Evolutionary conservation across 2,888 invertebrate species (phyloP).

Genomic region (Torymus aiolomorphi): DNA sequence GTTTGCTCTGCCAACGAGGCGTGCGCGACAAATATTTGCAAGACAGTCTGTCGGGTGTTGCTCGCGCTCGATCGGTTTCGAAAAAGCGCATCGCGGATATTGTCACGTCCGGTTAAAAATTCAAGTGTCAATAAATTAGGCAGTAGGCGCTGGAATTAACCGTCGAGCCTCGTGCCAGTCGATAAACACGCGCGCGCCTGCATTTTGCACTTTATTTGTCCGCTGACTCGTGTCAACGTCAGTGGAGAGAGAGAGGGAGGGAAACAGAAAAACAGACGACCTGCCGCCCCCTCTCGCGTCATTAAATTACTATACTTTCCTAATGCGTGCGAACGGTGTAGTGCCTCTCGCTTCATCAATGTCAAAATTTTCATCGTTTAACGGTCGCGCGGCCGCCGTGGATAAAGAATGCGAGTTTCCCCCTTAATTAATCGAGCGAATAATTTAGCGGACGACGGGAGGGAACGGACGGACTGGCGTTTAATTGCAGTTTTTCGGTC

Average conservation of each 20-base stretch:
- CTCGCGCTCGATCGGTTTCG: no score
- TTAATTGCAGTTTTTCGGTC: background rate
- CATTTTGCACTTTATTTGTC: conserved; percentile 30
- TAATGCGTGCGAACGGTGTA: background rate
- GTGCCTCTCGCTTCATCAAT: background rate
- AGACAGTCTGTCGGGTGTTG: background rate
- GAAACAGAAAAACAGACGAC: background rate
- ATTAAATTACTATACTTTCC: conserved; percentile 16
- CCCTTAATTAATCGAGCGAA: no score
- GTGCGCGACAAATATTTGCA: conserved; percentile 33
- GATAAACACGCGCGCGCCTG: conserved; percentile 4
- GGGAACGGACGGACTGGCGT: background rate
- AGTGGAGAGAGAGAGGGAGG: no score
- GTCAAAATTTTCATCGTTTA: background rate
- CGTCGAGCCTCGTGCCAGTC: conserved; percentile 22
- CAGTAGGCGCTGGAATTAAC: conserved; percentile 39
- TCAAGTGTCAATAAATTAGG: conserved; percentile 53
- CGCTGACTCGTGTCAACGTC: conserved; percentile 27
- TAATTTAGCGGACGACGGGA: no score
- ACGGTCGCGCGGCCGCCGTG: background rate
- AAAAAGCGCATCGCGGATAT: conserved; percentile 16
- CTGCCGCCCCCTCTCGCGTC: background rate
- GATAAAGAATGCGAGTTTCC: no score
- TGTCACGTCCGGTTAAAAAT: conserved; percentile 43
- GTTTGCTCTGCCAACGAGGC: background rate